Percentiles rank a stretch among this genome's conserved stretches.
These are phyloP conservation scores for Lithobates sylvaticus DNA, from an alignment of 2,797 vertebrate genomes.

Conservation along the genomic window DNA sequence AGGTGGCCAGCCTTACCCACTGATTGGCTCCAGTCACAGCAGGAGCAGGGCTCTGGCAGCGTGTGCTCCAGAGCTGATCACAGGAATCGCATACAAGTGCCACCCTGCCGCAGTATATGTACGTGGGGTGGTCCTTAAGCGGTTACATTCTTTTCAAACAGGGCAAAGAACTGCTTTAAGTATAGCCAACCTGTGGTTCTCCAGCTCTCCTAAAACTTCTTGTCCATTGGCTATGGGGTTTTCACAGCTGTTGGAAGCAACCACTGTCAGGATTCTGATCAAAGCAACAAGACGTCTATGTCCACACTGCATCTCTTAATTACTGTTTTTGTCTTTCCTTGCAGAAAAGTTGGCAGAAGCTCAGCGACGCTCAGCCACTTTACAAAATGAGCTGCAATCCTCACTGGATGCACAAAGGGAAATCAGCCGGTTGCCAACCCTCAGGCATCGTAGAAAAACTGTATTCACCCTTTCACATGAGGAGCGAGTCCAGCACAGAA, in stretches of 20 bases:
- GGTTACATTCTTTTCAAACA: no score
- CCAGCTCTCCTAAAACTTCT: no score
- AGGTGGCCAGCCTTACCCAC: no score
- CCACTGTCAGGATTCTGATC: background rate
- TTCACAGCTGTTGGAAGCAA: no score
- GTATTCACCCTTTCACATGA: slow-evolving; percentile 93
- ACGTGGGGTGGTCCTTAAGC: no score
- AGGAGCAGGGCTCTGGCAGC: no score
- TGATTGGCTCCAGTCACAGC: no score
- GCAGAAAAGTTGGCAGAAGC: slow-evolving; percentile 96
- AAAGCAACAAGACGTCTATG: background rate
- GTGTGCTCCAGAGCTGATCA: no score
- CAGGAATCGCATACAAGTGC: no score
- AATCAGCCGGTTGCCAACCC: slow-evolving; percentile 83
- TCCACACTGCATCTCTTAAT: background rate
- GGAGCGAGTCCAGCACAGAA: slow-evolving; percentile 94
- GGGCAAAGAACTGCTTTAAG: background rate
- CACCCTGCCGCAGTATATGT: no score
- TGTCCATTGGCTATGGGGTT: background rate
- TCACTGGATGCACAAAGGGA: slow-evolving; percentile 95
- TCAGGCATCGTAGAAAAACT: slow-evolving; percentile 87
- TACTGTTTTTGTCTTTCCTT: slow-evolving; percentile 37
- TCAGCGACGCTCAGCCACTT: slow-evolving; percentile 92
- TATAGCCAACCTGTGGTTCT: background rate
- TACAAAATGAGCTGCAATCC: slow-evolving; percentile 96